Percentiles rank a stretch among this genome's conserved stretches.
Evolutionary conservation across 2,888 invertebrate genomes (phyloP).

Genomic region (Heteromurus nitidus): DNA sequence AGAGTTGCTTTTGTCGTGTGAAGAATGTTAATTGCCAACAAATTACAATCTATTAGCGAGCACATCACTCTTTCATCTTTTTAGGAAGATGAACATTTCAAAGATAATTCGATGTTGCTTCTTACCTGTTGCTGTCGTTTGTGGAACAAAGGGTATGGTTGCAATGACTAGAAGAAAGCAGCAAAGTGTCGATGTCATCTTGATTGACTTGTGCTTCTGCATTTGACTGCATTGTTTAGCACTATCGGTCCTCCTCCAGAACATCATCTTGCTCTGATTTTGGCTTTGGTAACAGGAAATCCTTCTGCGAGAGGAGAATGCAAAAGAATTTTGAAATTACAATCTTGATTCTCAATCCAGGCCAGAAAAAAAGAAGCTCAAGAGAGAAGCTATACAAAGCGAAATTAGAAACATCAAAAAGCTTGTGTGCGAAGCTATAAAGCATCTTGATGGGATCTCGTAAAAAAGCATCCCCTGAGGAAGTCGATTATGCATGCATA

Average conservation of each 20-base stretch:
- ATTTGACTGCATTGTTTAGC: constrained; percentile 8
- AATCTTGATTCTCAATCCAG: no score
- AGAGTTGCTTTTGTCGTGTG: constrained; percentile 3
- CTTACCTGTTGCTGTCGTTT: constrained; percentile 34
- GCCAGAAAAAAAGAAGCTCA: no score
- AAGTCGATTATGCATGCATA: constrained; percentile 5
- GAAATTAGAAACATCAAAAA: no score
- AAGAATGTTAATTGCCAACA: constrained; percentile 40
- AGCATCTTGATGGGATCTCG: neutral
- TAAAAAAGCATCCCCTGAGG: neutral
- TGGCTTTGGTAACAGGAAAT: constrained; percentile 37
- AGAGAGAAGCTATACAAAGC: no score
- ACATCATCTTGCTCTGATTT: constrained; percentile 21
- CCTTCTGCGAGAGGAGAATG: constrained; percentile 17
- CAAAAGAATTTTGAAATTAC: no score
- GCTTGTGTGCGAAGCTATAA: no score
- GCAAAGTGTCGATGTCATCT: constrained; percentile 14
- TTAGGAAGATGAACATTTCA: constrained; percentile 11
- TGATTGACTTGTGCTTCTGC: constrained; percentile 1
- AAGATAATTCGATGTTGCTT: neutral
- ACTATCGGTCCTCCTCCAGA: constrained; percentile 30
- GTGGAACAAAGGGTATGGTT: constrained; percentile 41
- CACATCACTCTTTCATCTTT: no score
- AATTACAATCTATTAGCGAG: constrained; percentile 31
- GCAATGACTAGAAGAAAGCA: constrained; percentile 56